A percentile compares a stretch with the other conserved stretches of the same genome.
Conservation (phyloP, 2,888 invertebrate species). For the Ametastegia equiseti region DNA sequence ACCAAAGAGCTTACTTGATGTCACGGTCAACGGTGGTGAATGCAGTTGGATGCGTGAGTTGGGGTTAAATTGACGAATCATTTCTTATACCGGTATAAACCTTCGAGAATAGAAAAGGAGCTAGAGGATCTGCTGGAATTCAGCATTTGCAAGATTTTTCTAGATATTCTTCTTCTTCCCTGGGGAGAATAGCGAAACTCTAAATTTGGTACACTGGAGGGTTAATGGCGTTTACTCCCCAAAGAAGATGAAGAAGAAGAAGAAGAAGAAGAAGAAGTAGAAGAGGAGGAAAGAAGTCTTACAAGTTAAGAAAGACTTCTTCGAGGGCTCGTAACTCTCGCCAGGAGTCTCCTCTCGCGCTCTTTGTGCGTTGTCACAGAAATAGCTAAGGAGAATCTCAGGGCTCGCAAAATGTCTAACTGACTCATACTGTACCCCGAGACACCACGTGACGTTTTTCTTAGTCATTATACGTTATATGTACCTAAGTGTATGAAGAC, state of each 20-base stretch:
- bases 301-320: conserved; percentile 7
- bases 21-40: conserved; percentile 2
- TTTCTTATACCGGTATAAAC: background rate
- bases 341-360: conserved; percentile 9
- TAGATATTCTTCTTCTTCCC: too few relatives aligned
- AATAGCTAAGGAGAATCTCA: conserved; percentile 53
- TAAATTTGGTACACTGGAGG: too few relatives aligned
- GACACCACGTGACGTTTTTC: conserved; percentile 39
- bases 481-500: background rate
- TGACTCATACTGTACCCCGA: conserved; percentile 36
- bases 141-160: too few relatives aligned
- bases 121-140: background rate
- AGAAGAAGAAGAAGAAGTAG: too few relatives aligned
- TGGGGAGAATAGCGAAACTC: too few relatives aligned
- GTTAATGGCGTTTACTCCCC: too few relatives aligned
- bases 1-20: background rate
- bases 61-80: background rate
- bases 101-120: background rate
- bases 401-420: conserved; percentile 36
- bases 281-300: too few relatives aligned
- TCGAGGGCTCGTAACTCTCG: background rate
- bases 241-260: too few relatives aligned
- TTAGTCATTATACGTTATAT: conserved; percentile 26
- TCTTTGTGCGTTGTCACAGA: conserved; percentile 54
- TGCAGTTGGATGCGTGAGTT: background rate